Evolutionary conservation across 1,140 invertebrate genomes (phyloP).

Genomic region (Thaumatotibia leucotreta): DNA sequence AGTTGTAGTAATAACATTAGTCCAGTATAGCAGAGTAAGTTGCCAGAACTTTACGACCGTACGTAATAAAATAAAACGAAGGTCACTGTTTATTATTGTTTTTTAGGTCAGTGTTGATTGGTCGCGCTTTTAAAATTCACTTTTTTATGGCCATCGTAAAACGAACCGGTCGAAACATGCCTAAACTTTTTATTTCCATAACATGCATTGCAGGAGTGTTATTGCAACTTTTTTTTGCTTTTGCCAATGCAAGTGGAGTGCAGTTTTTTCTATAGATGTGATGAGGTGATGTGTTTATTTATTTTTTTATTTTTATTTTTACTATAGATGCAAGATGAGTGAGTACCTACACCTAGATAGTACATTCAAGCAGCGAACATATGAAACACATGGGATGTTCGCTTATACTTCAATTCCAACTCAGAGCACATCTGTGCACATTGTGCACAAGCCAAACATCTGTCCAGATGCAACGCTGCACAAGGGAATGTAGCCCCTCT

Average conservation of each 20-base stretch:
- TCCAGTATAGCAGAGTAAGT: too few relatives aligned
- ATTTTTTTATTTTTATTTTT: too few relatives aligned
- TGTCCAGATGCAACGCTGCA: background rate
- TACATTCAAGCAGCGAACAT: background rate
- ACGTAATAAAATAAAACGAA: background rate
- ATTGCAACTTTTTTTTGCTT: background rate
- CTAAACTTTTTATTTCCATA: too few relatives aligned
- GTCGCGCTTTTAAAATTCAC: background rate
- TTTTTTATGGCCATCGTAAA: background rate
- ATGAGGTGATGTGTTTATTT: too few relatives aligned
- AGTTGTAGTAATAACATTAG: too few relatives aligned
- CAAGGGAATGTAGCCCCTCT: background rate
- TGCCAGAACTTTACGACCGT: background rate
- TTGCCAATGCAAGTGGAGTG: too few relatives aligned
- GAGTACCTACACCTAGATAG: too few relatives aligned
- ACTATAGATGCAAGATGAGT: too few relatives aligned
- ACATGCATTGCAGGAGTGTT: too few relatives aligned
- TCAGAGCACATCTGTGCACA: background rate
- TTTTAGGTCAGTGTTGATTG: background rate
- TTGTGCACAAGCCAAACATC: background rate
- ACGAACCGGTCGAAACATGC: too few relatives aligned
- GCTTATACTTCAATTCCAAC: background rate
- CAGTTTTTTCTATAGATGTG: too few relatives aligned
- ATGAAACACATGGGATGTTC: background rate
- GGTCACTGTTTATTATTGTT: slow-evolving; percentile 6